phyloP scores from a whole-genome alignment of 2,113 vertebrate species.

The Myrmecophaga tridactyla region DNA sequence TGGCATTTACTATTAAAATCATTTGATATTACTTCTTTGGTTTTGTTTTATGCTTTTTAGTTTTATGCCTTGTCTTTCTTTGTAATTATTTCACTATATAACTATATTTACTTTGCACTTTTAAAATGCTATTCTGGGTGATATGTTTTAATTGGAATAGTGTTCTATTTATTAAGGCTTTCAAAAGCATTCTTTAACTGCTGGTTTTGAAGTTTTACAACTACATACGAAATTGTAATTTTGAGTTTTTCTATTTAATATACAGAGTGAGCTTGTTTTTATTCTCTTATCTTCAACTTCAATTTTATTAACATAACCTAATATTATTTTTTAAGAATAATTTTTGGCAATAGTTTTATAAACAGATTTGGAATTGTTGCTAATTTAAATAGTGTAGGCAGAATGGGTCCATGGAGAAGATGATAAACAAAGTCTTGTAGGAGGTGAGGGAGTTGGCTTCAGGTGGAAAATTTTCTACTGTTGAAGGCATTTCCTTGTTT shows the following conservation, averaged over 20 bases:
- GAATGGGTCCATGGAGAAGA: not conserved
- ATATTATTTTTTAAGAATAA: not conserved
- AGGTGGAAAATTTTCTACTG: not conserved
- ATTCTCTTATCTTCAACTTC: not conserved
- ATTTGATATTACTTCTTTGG: not conserved
- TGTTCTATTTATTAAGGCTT: conserved; percentile 31
- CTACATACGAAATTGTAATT: not conserved
- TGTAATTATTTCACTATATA: not conserved
- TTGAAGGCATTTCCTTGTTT: not conserved
- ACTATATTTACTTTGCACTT: not conserved
- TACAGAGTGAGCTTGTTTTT: not conserved
- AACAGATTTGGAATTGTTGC: not conserved
- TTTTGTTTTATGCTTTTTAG: conserved; percentile 49
- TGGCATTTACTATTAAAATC: conserved; percentile 23
- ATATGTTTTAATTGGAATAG: conserved; percentile 34
- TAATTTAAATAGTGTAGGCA: not conserved
- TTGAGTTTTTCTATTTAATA: not conserved
- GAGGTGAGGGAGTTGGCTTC: not conserved
- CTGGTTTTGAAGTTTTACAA: not conserved
- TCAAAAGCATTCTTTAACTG: not conserved
- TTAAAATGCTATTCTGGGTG: conserved; percentile 39
- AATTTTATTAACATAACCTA: not conserved
- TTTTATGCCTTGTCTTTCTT: conserved; percentile 42
- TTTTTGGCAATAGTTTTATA: conserved; percentile 22
- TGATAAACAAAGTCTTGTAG: not conserved